Evolutionary conservation across 2,113 vertebrate species (phyloP), one percentile per base, ranked within the genome.

Genomic region (Ochotona curzoniae): DNA sequence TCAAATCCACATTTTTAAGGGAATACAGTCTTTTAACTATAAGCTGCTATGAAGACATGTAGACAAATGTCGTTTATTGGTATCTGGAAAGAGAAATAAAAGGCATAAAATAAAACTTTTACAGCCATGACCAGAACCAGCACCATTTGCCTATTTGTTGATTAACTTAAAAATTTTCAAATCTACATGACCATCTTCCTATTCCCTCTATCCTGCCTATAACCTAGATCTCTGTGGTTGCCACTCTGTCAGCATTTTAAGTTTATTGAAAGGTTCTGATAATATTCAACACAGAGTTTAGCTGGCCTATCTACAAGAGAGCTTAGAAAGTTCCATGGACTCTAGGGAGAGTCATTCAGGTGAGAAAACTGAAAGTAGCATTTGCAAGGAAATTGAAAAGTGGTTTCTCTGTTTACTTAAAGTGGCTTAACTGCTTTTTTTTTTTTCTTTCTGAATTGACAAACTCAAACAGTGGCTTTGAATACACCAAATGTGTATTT

Each of bases 1-100:
- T 90, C 69, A 93, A 92, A 96, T 93, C 64, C 87, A 88, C 30
- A 83, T 63, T 94, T 92, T 47, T 66, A 90, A 95, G n/a, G 26
- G 67, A 93, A 64, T 25, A 49, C 30, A 86, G 49, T 93, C 57
- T 81, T 26, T 85, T 86, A 93, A 92, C 32, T 87, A 71, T 64
- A 93, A 84, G 66, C n/a, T 90, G 49, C 28, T 95, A 47, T 57
- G 64, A 91, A 75, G 71, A 64, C 20, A 69, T 89, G 61, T 88
- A 49, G 44, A 89, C 26, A 81, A 81, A 85, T 44, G 38, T 26
- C 5, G 38, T 89, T 91, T 93, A 79, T 4, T 89, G 61, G 69
- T 86, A 93, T 69, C 38, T 85, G 38, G 74, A 93, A 83, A 89
- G 32, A 90, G 21, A 92, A 21, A 66, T 70, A 87, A 91, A 95